Conservation (phyloP, 2,113 vertebrate species). For the Pseudonaja textilis region DNA sequence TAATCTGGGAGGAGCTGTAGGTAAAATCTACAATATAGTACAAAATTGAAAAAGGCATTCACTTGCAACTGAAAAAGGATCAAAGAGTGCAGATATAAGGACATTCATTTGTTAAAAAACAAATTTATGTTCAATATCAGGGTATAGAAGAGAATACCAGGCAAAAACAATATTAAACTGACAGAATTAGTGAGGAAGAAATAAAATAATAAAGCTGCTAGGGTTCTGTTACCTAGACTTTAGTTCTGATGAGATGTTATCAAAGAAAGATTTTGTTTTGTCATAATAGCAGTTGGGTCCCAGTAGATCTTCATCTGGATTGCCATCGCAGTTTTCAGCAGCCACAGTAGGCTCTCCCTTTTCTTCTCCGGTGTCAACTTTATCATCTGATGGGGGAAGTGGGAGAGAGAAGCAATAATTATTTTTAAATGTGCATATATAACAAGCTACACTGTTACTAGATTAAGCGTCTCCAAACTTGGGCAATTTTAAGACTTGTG, state of each 20-base stretch:
- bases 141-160: too few species aligned
- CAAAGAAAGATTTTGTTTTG: slow-evolving; percentile 95
- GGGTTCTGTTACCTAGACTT: slow-evolving; percentile 79
- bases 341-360: slow-evolving; percentile 77
- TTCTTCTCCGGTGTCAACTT: slow-evolving; percentile 69
- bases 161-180: background rate
- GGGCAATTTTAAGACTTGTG: background rate
- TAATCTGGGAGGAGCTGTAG: background rate
- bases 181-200: background rate
- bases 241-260: slow-evolving; percentile 92
- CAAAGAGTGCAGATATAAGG: background rate
- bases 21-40: background rate
- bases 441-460: slow-evolving; percentile 40
- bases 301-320: slow-evolving; percentile 72
- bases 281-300: slow-evolving; percentile 93
- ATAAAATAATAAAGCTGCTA: background rate
- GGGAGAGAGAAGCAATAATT: slow-evolving; percentile 8
- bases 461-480: background rate
- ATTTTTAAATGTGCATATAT: background rate
- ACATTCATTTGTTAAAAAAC: background rate
- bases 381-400: slow-evolving; percentile 71
- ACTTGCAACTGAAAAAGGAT: background rate
- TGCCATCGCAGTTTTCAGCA: slow-evolving; percentile 66
- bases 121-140: background rate
- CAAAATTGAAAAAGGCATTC: background rate